Base-by-base conservation (phyloP, 2,888 invertebrate genomes). In the Andrena camellia region DNA sequence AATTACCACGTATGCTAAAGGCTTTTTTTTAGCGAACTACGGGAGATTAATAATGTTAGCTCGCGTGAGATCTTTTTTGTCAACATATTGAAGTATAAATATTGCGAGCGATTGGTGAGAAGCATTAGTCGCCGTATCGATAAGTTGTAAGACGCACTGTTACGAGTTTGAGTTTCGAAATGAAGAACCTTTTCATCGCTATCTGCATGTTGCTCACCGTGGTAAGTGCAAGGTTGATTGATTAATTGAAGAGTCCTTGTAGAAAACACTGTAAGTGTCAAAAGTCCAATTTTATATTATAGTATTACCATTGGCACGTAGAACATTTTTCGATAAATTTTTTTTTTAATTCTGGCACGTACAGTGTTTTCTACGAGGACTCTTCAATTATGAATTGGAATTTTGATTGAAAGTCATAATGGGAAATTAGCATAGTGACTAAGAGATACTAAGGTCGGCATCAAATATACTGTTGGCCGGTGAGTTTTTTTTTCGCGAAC, bases 1-100 rank as follows among this genome's bases (percentile, higher is more conserved):
- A 29, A 59, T 26, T 42, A 3, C 7, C 7, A 1, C 29, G 0
- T 42, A 2, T 29, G 2, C 26, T 20, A 70, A 29, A 57, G 26
- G 2, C 0, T 23, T 26, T 29, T 42, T 42, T 35, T 35, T 26
- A 1, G 0, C 5, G 10, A 68, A 29, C 10, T 8, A 10, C 3
- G 2, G 3, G 7, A 33, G n/a, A 13, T 33, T 7, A 31, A 68
- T 10, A 2, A 1, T 48, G 59, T 31, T 17, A 17, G 1, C 23
- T 0, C 10, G 2, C 35, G 0, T 20, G 2, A 59, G 1, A 35
- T 10, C 1, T 59, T 75, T 74, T 78, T 75, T 78, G 2, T 17
- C 17, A 23, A 23, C 29, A 0, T 6, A 23, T n/a, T 20, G 20
- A 33, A 20, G 33, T 66, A 78, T 78, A 78, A 78, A 52, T 75